Evolutionary conservation across 92 coral and sea anemone genomes (phyloP), one percentile per base, ranked within the genome.

Genomic region (Anthopleura xanthogrammica): DNA sequence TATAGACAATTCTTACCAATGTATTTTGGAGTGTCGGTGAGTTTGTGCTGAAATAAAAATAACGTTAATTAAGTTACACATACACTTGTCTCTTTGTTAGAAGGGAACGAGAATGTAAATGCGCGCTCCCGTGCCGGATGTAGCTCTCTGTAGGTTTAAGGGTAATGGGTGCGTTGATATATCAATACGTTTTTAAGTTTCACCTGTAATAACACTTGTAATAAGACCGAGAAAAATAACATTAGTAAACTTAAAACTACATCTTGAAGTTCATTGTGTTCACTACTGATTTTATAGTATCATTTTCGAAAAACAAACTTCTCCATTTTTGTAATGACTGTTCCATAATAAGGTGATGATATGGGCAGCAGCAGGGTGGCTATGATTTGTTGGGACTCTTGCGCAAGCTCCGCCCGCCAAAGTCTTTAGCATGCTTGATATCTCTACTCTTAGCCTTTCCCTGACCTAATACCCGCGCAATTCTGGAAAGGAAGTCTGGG

Each of bases 11-110:
- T 89, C 94, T 85, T 88, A 88, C 93, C 94, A 83, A 70, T 85
- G 90, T 87, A 82, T 80, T 82, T 85, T 89, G 89, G 86, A 76
- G 83, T 85, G 90, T 93, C 90, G 98, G 92, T 93, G 90, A 87
- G 91, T 87, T 93, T 91, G 93, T 91, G 95, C 93, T 93, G 93
- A 90, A 93, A 93, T 93, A 93, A 93, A 62, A 80, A 87, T 86
- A 85, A 90, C 84, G 80, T 75, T 74, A 83, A 83, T 83, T 83
- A 83, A 83, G 80, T 83, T 83, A 60, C 86, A 72, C 74, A 73
- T 56, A 83, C 68, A 73, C 14, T 73, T 83, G 79, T 73, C 82
- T 79, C 82, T 52, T 43, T 76, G 55, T 76, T 76, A 43, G 55
- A 40, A 52, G 79, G 79, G 60, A 20, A 39, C 39, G 36, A 42